A percentile compares a stretch with the other conserved stretches of the same genome.
Conservation (phyloP, 2,888 invertebrate species). For the Drosophila suboccidentalis region DNA sequence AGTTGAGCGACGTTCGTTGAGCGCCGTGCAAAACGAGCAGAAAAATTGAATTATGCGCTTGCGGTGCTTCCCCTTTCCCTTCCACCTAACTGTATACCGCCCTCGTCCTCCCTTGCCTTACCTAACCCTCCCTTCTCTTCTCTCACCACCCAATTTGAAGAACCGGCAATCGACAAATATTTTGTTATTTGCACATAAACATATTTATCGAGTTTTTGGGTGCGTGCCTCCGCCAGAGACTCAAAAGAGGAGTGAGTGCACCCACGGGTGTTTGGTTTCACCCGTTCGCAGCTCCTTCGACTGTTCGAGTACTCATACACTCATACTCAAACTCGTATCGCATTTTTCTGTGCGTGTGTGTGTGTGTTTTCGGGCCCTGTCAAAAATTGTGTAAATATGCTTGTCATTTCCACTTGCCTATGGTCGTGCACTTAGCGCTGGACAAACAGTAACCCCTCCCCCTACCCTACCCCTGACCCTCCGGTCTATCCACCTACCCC, state of each 20-base stretch:
- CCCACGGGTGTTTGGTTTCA: conserved; percentile 81
- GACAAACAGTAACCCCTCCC: conserved; percentile 60
- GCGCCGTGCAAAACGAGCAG: conserved; percentile 82
- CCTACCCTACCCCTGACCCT: background rate
- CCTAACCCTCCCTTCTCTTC: background rate
- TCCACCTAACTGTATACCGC: background rate
- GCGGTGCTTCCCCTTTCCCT: conserved; percentile 73
- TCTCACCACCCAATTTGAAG: conserved; percentile 17
- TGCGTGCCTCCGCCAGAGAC: conserved; percentile 34
- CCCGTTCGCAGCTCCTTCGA: conserved; percentile 66
- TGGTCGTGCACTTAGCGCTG: conserved; percentile 67
- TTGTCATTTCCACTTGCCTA: conserved; percentile 82
- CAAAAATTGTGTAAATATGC: conserved; percentile 85
- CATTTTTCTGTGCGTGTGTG: conserved; percentile 32
- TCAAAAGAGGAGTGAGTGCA: conserved; percentile 34
- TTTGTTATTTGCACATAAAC: conserved; percentile 81
- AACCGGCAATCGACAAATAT: conserved; percentile 84
- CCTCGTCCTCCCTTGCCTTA: background rate
- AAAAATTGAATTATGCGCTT: conserved; percentile 84
- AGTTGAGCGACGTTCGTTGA: conserved; percentile 71
- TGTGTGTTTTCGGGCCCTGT: conserved; percentile 72
- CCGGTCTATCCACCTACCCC: background rate
- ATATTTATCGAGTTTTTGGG: conserved; percentile 78
- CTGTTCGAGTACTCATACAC: background rate
- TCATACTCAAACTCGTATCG: conserved; percentile 2